Evolutionary conservation across 2,113 vertebrate genomes (phyloP).

Genomic region (Antigone vipio): DNA sequence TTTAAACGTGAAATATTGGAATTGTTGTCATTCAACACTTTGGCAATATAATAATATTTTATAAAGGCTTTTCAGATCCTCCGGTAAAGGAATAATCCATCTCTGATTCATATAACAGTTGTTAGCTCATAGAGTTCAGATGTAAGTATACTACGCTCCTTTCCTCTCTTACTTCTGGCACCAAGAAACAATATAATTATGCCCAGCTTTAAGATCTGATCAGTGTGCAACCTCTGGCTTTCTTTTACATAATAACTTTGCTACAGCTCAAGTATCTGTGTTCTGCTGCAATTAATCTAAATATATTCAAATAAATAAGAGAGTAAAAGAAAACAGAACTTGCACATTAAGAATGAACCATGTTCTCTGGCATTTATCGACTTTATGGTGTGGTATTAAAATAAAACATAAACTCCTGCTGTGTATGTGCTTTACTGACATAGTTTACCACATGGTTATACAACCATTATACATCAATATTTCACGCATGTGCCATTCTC

Average conservation of each 20-base stretch:
- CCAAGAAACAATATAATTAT: background rate
- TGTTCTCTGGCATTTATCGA: accelerated
- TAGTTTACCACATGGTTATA: background rate
- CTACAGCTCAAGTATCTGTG: background rate
- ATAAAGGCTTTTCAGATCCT: background rate
- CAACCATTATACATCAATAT: background rate
- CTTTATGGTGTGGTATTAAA: background rate
- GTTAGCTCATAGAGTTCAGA: constrained; percentile 1
- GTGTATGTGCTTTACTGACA: background rate
- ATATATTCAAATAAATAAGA: constrained; percentile 5
- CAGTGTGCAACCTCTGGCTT: background rate
- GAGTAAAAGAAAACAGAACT: background rate
- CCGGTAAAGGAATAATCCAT: constrained; percentile 26
- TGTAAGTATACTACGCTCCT: background rate
- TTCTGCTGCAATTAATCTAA: background rate
- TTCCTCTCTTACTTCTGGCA: background rate
- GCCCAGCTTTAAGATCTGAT: background rate
- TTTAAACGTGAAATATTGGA: constrained; percentile 61
- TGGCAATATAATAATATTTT: constrained; percentile 58
- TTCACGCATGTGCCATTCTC: background rate
- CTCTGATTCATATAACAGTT: constrained; percentile 27
- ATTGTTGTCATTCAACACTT: constrained; percentile 66
- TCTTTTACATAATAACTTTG: background rate
- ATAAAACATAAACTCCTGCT: background rate
- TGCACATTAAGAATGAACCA: background rate